Evolutionary conservation across 2,797 vertebrate species (phyloP).

Genomic region (Austrolebias charrua): DNA sequence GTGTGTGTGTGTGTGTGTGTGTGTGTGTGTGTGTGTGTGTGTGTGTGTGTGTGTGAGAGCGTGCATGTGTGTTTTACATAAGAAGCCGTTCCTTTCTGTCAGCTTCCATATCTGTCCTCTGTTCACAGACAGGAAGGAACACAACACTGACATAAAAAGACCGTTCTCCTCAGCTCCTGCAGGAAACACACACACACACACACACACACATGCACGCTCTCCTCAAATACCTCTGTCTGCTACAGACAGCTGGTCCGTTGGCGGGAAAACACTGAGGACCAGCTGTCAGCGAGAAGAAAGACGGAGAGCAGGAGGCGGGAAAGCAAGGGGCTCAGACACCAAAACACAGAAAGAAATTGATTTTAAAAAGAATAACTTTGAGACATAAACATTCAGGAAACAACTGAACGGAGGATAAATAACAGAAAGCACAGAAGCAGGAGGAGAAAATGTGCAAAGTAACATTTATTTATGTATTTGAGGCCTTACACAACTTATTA

Average conservation of each 20-base stretch:
- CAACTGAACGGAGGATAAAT: too few relatives aligned
- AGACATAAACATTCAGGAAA: neutral
- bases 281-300: slow-evolving; percentile 51
- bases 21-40: neutral
- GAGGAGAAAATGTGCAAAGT: neutral
- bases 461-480: neutral
- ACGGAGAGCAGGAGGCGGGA: slow-evolving; percentile 4
- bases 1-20: neutral
- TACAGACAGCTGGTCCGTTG: slow-evolving; percentile 69
- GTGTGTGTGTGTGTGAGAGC: neutral
- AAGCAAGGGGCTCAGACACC: neutral
- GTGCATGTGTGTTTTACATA: slow-evolving; percentile 37
- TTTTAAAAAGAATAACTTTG: neutral
- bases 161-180: slow-evolving; percentile 13
- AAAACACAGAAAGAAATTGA: neutral
- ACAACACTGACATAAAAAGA: slow-evolving; percentile 27
- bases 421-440: too few relatives aligned
- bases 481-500: too few relatives aligned
- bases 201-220: slow-evolving; percentile 2
- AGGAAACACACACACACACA: slow-evolving; percentile 18
- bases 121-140: slow-evolving; percentile 43
- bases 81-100: slow-evolving; percentile 35
- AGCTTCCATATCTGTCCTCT: slow-evolving; percentile 29
- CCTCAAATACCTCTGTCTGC: slow-evolving; percentile 48
- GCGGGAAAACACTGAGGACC: slow-evolving; percentile 65